Percentiles rank a stretch among this genome's conserved stretches.
phyloP scores from a whole-genome alignment of 2,888 invertebrate genomes.

The Pharmacophagus antenor region DNA sequence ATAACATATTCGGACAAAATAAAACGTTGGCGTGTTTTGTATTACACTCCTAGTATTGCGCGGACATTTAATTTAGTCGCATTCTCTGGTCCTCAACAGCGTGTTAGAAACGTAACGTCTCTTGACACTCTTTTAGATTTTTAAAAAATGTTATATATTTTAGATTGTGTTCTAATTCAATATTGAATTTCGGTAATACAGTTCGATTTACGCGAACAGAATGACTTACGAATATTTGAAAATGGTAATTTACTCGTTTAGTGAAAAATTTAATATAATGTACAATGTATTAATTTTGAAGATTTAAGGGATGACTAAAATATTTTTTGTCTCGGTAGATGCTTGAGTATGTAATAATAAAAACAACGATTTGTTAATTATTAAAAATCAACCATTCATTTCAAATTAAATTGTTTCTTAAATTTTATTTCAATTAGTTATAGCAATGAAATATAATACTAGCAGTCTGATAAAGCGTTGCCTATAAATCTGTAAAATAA shows the following conservation, averaged over 20 bases:
- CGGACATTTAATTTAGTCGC: conserved; percentile 38
- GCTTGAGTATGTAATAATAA: too few species aligned
- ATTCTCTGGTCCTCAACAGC: conserved; percentile 15
- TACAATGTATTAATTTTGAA: neutral
- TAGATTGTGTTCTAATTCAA: too few species aligned
- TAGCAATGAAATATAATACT: neutral
- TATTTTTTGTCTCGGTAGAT: too few species aligned
- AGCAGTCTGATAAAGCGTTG: neutral
- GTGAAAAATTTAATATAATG: too few species aligned
- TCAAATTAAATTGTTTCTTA: too few species aligned
- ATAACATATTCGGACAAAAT: conserved; percentile 64
- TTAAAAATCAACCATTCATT: too few species aligned
- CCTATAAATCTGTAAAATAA: neutral
- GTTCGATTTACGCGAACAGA: too few species aligned
- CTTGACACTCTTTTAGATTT: too few species aligned
- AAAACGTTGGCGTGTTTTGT: conserved; percentile 50
- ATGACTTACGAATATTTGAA: neutral
- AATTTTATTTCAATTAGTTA: neutral
- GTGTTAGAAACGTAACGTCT: conserved; percentile 10
- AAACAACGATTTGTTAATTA: neutral
- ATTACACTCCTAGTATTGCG: conserved; percentile 46
- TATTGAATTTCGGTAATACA: too few species aligned
- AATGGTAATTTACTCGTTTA: neutral
- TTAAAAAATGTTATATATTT: too few species aligned
- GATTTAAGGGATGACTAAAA: too few species aligned